These are phyloP conservation scores for Pogona vitticeps DNA, from an alignment of 2,113 vertebrate genomes.

Conservation along the genomic window DNA sequence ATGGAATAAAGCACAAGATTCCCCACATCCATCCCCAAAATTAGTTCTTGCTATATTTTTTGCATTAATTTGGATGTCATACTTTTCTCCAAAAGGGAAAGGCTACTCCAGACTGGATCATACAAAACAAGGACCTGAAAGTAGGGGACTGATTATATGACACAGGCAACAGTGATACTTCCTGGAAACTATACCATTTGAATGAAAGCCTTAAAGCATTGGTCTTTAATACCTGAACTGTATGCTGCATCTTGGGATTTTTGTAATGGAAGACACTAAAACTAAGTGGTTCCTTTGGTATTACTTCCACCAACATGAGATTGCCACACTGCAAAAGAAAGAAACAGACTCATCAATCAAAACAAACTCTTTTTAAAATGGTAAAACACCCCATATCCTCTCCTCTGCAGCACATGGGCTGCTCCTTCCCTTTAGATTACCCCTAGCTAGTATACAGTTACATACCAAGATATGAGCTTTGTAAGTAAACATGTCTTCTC, in stretches of 20 bases:
- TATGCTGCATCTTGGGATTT: conserved; percentile 98
- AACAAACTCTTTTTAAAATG: accelerated
- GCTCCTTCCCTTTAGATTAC: not conserved
- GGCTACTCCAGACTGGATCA: not conserved
- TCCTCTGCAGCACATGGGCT: not conserved
- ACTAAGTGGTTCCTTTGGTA: conserved; percentile 95
- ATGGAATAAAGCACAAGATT: not conserved
- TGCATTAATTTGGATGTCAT: not conserved
- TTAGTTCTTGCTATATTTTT: not conserved
- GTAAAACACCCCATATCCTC: not conserved
- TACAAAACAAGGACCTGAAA: not conserved
- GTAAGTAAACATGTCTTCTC: conserved; percentile 92
- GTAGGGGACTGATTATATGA: not conserved
- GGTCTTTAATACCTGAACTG: conserved; percentile 87
- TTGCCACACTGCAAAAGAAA: conserved; percentile 88
- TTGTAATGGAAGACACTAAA: conserved; percentile 99
- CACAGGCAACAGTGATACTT: not conserved
- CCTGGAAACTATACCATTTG: not conserved
- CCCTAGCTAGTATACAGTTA: not conserved
- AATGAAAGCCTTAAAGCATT: not conserved
- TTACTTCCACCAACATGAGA: conserved; percentile 98
- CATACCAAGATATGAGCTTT: conserved; percentile 97
- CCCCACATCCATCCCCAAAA: not conserved
- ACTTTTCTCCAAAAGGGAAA: not conserved
- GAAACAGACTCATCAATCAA: conserved; percentile 17